Percentiles rank a stretch among this genome's conserved stretches.
Conservation (phyloP, 2,888 invertebrate species). For the Eurytoma adleriae region DNA sequence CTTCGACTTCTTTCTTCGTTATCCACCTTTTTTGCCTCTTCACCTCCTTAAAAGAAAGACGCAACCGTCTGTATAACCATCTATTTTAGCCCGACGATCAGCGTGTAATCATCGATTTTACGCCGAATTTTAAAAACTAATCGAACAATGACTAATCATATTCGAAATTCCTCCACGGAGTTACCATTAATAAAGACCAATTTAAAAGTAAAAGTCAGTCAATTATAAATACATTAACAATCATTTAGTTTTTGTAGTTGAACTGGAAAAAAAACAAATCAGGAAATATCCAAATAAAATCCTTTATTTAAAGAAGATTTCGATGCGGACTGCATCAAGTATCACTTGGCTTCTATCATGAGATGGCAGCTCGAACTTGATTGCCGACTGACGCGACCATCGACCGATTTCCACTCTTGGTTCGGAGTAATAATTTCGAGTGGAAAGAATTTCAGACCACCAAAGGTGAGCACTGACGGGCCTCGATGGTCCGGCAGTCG, state of each 20-base stretch:
- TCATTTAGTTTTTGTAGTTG: too few species aligned
- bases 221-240: constrained; percentile 7
- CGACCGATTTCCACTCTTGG: constrained; percentile 70
- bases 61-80: constrained; percentile 29
- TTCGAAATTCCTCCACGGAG: neutral
- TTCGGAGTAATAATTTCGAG: constrained; percentile 70
- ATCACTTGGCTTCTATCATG: neutral
- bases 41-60: neutral
- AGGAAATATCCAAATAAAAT: neutral
- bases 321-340: constrained; percentile 7
- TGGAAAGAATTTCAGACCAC: constrained; percentile 74
- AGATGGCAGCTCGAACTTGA: constrained; percentile 56
- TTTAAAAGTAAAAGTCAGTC: constrained; percentile 34
- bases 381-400: constrained; percentile 66
- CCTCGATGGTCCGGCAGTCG: constrained; percentile 58
- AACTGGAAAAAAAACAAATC: too few species aligned
- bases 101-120: constrained; percentile 44
- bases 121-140: constrained; percentile 21
- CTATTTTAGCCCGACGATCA: constrained; percentile 21
- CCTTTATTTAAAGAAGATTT: neutral
- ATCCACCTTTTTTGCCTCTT: neutral
- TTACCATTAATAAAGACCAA: constrained; percentile 28
- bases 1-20: neutral
- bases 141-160: constrained; percentile 44
- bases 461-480: constrained; percentile 67